Evolutionary conservation across 2,888 invertebrate species (phyloP).

Genomic region (Dasysyrphus albostriatus): DNA sequence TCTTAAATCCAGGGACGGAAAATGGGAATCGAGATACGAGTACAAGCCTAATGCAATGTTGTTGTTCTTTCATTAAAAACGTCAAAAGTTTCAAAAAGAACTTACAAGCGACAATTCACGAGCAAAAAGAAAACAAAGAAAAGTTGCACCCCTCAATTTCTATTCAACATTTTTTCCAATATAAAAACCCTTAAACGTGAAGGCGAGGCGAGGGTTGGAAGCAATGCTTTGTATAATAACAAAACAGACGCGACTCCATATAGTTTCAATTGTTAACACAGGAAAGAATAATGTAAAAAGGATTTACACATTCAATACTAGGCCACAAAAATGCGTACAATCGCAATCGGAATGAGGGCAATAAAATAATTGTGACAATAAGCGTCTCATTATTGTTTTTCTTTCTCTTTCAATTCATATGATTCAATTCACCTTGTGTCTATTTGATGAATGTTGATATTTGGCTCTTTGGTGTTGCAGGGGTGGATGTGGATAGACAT

Average conservation of each 20-base stretch:
- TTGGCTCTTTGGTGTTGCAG: slow-evolving; percentile 58
- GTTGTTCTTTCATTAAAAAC: slow-evolving; percentile 76
- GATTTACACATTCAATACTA: slow-evolving; percentile 73
- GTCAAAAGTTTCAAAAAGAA: slow-evolving; percentile 66
- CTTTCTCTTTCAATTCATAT: slow-evolving; percentile 53
- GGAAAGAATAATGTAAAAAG: slow-evolving; percentile 71
- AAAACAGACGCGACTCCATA: slow-evolving; percentile 47
- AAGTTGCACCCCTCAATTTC: slow-evolving; percentile 56
- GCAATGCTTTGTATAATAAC: neutral
- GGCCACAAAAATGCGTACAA: slow-evolving; percentile 73
- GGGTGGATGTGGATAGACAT: slow-evolving; percentile 59
- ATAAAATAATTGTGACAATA: slow-evolving; percentile 84
- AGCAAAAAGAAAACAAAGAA: slow-evolving; percentile 51
- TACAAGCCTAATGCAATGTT: slow-evolving; percentile 72
- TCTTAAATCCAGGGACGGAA: slow-evolving; percentile 47
- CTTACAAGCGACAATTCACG: slow-evolving; percentile 52
- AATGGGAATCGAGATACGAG: slow-evolving; percentile 8
- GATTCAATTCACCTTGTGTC: slow-evolving; percentile 63
- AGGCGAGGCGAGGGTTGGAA: slow-evolving; percentile 36
- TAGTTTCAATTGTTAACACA: slow-evolving; percentile 56
- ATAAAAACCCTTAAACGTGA: slow-evolving; percentile 40
- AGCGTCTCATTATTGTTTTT: slow-evolving; percentile 83
- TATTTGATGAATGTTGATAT: slow-evolving; percentile 49
- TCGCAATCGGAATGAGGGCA: slow-evolving; percentile 76
- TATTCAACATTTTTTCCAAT: slow-evolving; percentile 37